Evolutionary conservation across 2,113 vertebrate genomes (phyloP).

Genomic region (Fregetta grallaria): DNA sequence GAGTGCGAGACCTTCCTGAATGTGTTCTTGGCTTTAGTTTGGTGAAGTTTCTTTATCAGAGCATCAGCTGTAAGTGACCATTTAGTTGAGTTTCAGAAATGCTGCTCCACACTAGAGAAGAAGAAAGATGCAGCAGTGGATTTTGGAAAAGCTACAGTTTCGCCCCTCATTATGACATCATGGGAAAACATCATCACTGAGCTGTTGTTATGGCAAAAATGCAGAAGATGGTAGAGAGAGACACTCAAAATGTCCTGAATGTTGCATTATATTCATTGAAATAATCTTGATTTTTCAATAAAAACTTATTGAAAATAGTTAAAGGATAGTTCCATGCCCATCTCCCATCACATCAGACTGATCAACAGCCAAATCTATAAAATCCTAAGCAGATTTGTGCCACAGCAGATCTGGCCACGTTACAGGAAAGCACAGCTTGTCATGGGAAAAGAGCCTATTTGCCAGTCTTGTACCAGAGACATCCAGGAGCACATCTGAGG

Average conservation of each 20-base stretch:
- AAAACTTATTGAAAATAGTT: background rate
- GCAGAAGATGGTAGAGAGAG: background rate
- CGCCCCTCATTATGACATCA: background rate
- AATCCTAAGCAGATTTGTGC: background rate
- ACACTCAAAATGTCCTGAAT: background rate
- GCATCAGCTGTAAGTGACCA: background rate
- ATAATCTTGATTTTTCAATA: background rate
- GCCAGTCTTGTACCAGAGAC: background rate
- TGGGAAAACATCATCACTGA: background rate
- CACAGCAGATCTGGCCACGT: background rate
- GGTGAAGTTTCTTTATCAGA: background rate
- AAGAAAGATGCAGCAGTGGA: background rate
- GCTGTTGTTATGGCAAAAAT: background rate
- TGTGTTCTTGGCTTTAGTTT: background rate
- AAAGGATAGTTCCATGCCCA: background rate
- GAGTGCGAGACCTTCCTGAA: background rate
- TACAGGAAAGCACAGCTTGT: background rate
- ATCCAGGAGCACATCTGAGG: background rate
- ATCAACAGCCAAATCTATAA: background rate
- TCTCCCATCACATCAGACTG: background rate
- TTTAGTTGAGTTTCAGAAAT: background rate
- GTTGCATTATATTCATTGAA: background rate
- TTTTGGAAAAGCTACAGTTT: background rate
- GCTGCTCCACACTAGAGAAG: background rate
- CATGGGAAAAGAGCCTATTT: background rate